Conservation (phyloP, 2,888 invertebrate species). For the Oscheius myriophilus region DNA sequence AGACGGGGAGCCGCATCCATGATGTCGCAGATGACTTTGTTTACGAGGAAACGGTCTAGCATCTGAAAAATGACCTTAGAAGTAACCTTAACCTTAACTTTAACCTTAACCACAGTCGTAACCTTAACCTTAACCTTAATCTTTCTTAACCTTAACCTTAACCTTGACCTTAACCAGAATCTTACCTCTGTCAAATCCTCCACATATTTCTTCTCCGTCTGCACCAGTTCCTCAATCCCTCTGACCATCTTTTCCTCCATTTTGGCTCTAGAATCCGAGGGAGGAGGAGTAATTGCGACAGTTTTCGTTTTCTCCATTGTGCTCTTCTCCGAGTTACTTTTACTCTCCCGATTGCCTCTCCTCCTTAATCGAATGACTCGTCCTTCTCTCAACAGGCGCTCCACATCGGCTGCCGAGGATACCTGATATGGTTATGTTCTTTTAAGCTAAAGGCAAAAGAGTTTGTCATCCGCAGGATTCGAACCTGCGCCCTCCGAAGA, state of each 20-base stretch:
- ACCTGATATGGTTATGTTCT: conserved; percentile 21
- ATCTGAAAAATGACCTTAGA: conserved; percentile 33
- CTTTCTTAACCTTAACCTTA: neutral
- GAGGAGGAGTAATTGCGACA: conserved; percentile 21
- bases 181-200: conserved; percentile 49
- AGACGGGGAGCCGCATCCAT: conserved; percentile 47
- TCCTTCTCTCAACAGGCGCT: conserved; percentile 48
- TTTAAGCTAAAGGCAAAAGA: neutral
- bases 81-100: no score
- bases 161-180: no score
- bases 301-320: conserved; percentile 12
- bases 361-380: conserved; percentile 46
- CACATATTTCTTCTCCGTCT: conserved; percentile 57
- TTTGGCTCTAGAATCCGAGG: conserved; percentile 26
- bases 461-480: neutral
- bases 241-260: conserved; percentile 39
- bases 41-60: conserved; percentile 47
- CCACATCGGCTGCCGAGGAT: conserved; percentile 51
- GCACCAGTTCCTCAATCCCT: conserved; percentile 51
- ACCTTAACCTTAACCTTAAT: neutral
- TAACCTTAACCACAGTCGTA: neutral
- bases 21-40: conserved; percentile 44
- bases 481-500: no score
- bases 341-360: neutral
- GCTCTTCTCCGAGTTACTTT: neutral